Conservation (phyloP, 2,888 invertebrate genomes). For the Mythimna loreyi region DNA sequence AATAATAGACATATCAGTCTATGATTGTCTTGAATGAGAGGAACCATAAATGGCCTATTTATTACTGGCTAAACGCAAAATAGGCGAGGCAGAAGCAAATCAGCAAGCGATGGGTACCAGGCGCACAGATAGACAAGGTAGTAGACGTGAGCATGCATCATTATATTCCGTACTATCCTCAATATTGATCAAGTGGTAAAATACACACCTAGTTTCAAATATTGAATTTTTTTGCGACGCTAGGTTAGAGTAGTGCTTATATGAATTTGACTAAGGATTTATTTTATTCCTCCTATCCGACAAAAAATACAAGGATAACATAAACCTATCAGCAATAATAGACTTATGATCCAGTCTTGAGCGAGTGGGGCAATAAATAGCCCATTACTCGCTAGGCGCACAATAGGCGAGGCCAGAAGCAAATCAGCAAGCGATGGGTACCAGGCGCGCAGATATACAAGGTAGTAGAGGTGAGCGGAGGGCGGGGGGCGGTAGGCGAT, state of each 20-base stretch:
- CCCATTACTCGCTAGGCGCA: constrained; percentile 59
- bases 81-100: constrained; percentile 66
- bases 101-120: constrained; percentile 69
- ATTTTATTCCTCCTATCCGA: background rate
- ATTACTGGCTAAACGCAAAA: constrained; percentile 58
- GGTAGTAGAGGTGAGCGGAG: constrained; percentile 66
- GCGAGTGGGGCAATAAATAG: constrained; percentile 59
- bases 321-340: constrained; percentile 38
- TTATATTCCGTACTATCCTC: background rate
- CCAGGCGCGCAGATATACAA: constrained; percentile 73
- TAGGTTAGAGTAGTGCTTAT: background rate
- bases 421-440: constrained; percentile 66
- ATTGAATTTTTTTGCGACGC: background rate
- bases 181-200: too few relatives aligned
- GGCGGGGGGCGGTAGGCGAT: constrained; percentile 68
- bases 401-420: constrained; percentile 68
- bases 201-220: background rate
- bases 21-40: constrained; percentile 14
- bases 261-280: background rate
- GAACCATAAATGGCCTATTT: constrained; percentile 62
- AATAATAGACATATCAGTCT: background rate
- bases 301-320: constrained; percentile 22
- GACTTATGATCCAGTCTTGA: constrained; percentile 32
- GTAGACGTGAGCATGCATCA: constrained; percentile 56
- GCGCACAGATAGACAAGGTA: constrained; percentile 72